Evolutionary conservation across 2,888 invertebrate species (phyloP), one percentile per base, ranked within the genome.

Genomic region (Dilophus febrilis): DNA sequence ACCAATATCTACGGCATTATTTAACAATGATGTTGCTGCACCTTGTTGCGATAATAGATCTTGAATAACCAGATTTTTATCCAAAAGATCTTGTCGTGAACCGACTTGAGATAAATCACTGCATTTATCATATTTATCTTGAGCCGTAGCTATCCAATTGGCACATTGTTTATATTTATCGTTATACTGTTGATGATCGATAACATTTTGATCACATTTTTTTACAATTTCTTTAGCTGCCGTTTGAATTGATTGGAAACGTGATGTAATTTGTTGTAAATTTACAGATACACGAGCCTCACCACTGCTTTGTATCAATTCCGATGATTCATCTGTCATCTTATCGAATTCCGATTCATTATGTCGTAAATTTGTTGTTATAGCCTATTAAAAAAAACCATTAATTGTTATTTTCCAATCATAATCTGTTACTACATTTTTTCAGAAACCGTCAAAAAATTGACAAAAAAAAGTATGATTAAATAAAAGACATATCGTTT

Each of bases 171-270:
- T 78, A 53, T 87, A 86, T 50, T 86, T 87, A 2, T 83, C 82
- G 51, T 78, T 73, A 53, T 81, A 90, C 1, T 71, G 66, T 44
- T 74, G 73, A 49, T 91, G 88, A 53, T 88, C 87, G 40, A 71
- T 68, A 1, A 85, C 77, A 6, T 87, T 80, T 64, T 88, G 85
- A 51, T 90, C 88, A 53, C 88, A 90, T 63, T 90, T 91, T 58
- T 88, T 88, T 2, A 88, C 74, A 26, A 91, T 74, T 61, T 91
- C 90, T 64, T 83, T 86, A 2, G 86, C 79, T 0, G 90, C 88
- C 1, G 79, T 75, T 58, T 88, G 86, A 36, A 90, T 78, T 0
- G 88, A 82, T 57, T 90, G 87, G 65, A 88, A 90, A 42, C 90
- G 69, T 5, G 88, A 87, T 2, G 84, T 81, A 44, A 90, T 78